These are phyloP conservation scores for Volucella inflata DNA, from an alignment of 2,888 invertebrate species.

Conservation along the genomic window DNA sequence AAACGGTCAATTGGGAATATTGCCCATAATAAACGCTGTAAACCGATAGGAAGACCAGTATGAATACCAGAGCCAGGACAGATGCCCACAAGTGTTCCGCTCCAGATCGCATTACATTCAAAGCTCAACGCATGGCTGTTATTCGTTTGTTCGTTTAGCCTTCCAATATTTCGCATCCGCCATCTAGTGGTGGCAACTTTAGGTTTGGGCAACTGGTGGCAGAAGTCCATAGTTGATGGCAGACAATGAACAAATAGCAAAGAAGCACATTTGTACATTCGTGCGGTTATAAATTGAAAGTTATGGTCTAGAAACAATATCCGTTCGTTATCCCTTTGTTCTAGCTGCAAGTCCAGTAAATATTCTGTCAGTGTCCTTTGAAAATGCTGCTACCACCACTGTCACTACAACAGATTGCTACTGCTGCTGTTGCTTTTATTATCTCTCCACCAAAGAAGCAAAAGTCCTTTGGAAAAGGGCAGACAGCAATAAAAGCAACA, in stretches of 20 bases:
- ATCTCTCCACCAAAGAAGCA: slow-evolving; percentile 13
- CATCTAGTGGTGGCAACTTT: slow-evolving; percentile 5
- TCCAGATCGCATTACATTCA: slow-evolving; percentile 56
- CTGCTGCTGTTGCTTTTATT: slow-evolving; percentile 28
- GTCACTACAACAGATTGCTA: background rate
- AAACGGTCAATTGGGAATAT: slow-evolving; percentile 70
- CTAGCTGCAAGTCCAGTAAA: slow-evolving; percentile 55
- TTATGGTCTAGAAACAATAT: slow-evolving; percentile 75
- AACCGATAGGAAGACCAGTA: slow-evolving; percentile 31
- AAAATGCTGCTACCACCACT: background rate
- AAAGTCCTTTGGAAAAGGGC: slow-evolving; percentile 15
- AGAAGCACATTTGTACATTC: slow-evolving; percentile 59
- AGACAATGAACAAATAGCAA: slow-evolving; percentile 26
- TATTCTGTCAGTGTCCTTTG: slow-evolving; percentile 30
- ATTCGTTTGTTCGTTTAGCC: background rate
- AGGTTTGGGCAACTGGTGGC: slow-evolving; percentile 63
- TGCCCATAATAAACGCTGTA: slow-evolving; percentile 64
- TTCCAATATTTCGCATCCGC: slow-evolving; percentile 12
- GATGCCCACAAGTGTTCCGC: slow-evolving; percentile 66
- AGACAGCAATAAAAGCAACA: slow-evolving; percentile 19
- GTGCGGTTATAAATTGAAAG: slow-evolving; percentile 73
- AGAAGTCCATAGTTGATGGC: slow-evolving; percentile 3
- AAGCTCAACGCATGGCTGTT: background rate
- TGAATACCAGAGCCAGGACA: background rate
- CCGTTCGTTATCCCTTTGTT: slow-evolving; percentile 66